Percentiles rank a stretch among this genome's conserved stretches.
These are phyloP conservation scores for Plagodis pulveraria DNA, from an alignment of 2,888 invertebrate species.

Conservation along the genomic window DNA sequence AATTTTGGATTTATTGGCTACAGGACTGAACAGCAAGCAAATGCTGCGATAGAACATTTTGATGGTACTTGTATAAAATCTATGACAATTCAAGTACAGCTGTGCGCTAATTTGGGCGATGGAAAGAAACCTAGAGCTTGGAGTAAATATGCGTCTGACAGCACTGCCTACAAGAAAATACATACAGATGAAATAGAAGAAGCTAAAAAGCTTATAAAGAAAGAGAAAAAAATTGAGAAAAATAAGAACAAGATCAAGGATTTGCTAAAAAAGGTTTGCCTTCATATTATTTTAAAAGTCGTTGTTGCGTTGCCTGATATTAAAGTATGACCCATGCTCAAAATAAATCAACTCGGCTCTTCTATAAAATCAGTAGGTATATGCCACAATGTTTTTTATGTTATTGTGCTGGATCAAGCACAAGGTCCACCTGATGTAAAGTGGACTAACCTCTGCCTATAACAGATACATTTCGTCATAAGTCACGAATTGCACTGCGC, in stretches of 20 bases:
- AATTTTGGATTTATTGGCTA: slow-evolving; percentile 98
- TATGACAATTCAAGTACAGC: slow-evolving; percentile 91
- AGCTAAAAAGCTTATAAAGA: slow-evolving; percentile 48
- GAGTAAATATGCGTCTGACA: slow-evolving; percentile 96
- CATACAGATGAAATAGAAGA: slow-evolving; percentile 70
- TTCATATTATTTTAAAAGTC: background rate
- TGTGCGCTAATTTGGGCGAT: slow-evolving; percentile 88
- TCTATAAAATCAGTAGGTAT: too few species aligned
- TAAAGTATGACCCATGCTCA: too few species aligned
- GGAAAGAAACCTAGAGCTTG: slow-evolving; percentile 93
- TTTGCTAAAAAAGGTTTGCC: slow-evolving; percentile 86
- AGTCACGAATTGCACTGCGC: too few species aligned
- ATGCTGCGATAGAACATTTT: slow-evolving; percentile 90
- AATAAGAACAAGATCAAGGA: slow-evolving; percentile 86
- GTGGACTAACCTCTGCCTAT: too few species aligned
- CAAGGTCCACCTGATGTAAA: too few species aligned
- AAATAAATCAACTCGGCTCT: too few species aligned
- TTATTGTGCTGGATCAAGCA: too few species aligned
- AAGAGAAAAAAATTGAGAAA: slow-evolving; percentile 61
- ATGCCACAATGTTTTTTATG: too few species aligned
- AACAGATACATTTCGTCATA: too few species aligned
- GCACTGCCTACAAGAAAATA: slow-evolving; percentile 86
- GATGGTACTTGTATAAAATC: slow-evolving; percentile 94
- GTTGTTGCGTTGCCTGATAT: background rate
- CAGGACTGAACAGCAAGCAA: slow-evolving; percentile 91